Percentiles rank a stretch among this genome's conserved stretches.
phyloP scores from a whole-genome alignment of 53 echinoderm and acorn worm genomes.

The Temnopleurus reevesii region DNA sequence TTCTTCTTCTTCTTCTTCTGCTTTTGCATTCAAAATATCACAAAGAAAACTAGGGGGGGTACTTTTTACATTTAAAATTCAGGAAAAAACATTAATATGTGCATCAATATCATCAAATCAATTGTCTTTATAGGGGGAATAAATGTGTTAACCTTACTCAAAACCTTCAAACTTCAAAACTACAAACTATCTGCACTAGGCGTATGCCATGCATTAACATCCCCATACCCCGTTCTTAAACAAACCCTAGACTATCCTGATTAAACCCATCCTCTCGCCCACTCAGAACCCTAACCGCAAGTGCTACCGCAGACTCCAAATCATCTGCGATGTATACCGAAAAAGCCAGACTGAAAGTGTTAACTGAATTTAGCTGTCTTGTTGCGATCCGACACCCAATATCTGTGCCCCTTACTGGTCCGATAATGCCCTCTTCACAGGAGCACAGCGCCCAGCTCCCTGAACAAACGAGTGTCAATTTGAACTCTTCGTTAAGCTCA shows the following conservation, averaged over 20 bases:
- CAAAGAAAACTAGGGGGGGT: too few species aligned
- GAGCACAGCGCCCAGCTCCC: constrained; percentile 28
- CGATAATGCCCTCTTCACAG: constrained; percentile 6
- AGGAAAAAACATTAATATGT: not conserved
- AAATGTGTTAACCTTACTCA: not conserved
- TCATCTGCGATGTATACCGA: not conserved
- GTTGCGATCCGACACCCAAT: constrained; percentile 34
- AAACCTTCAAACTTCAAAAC: too few species aligned
- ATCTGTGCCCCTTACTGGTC: not conserved
- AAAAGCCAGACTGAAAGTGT: constrained; percentile 28
- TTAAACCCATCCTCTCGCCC: not conserved
- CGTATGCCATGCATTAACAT: too few species aligned
- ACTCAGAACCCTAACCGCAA: not conserved
- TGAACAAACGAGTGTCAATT: too few species aligned
- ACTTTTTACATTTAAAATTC: too few species aligned
- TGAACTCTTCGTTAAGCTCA: too few species aligned
- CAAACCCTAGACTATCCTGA: not conserved
- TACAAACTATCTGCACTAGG: not conserved
- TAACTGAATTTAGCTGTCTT: constrained; percentile 25
- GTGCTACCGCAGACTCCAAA: not conserved
- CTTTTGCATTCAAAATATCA: too few species aligned
- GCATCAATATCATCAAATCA: not conserved
- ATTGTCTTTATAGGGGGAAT: not conserved
- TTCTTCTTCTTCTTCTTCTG: too few species aligned
- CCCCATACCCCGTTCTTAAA: not conserved